Conservation (phyloP, 2,113 vertebrate species). For the Cyprinus carpio region DNA sequence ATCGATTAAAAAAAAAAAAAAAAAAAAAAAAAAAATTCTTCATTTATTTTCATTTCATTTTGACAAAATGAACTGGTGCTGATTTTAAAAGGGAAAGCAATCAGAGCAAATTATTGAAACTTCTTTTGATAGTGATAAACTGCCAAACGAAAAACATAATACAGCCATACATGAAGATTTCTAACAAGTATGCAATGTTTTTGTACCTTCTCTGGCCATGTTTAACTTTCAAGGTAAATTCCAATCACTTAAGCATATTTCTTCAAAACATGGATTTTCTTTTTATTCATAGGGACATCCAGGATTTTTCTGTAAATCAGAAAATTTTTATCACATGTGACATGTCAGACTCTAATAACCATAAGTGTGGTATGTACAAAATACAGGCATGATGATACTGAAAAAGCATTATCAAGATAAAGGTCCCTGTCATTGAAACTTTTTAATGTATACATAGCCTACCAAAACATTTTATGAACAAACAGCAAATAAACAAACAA, state of each 20-base stretch:
- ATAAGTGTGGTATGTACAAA: not conserved
- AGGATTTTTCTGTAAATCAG: not conserved
- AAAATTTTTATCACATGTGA: not conserved
- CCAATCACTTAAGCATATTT: not conserved
- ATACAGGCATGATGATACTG: not conserved
- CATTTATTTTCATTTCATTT: not conserved
- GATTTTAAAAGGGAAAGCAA: not conserved
- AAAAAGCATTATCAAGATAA: not conserved
- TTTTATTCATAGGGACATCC: not conserved
- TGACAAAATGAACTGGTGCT: too few relatives aligned
- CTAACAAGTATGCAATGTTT: not conserved
- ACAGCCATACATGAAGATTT: not conserved
- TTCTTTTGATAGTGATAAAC: not conserved
- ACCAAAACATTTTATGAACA: not conserved
- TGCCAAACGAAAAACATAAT: not conserved
- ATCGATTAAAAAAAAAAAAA: too few relatives aligned
- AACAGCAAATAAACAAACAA: not conserved
- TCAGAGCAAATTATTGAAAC: not conserved
- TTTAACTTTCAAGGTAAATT: not conserved
- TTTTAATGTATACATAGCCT: not conserved
- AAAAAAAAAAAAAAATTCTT: too few relatives aligned
- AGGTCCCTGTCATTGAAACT: not conserved
- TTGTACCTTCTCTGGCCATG: constrained; percentile 6
- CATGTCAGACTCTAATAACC: not conserved
- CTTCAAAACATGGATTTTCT: not conserved